These are phyloP conservation scores for Diplolepis rosae DNA, from an alignment of 2,888 invertebrate genomes.

Conservation along the genomic window DNA sequence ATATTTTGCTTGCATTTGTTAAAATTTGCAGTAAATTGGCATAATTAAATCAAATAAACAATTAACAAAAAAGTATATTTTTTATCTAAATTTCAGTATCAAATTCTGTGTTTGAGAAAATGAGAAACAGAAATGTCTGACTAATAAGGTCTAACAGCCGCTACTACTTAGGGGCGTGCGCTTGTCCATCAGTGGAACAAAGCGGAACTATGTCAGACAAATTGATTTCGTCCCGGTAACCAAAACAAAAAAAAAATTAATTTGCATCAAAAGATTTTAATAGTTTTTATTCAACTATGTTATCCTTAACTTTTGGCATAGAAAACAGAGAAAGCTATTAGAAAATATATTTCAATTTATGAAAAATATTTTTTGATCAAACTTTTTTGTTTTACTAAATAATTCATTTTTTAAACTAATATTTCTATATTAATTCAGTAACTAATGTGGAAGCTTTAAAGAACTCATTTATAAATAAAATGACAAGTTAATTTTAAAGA, in stretches of 20 bases:
- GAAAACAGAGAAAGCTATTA: neutral
- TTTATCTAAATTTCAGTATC: no score
- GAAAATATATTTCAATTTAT: neutral
- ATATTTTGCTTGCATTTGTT: no score
- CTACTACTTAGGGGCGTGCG: neutral
- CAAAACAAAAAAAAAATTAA: neutral
- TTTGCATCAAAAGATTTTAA: no score
- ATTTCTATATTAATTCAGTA: no score
- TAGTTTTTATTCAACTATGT: neutral
- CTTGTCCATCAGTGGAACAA: neutral
- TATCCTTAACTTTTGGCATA: neutral
- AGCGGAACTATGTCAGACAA: neutral
- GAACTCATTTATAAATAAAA: neutral
- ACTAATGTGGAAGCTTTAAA: no score
- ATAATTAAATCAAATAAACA: no score
- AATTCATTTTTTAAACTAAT: no score
- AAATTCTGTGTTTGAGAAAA: no score
- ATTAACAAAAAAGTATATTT: no score
- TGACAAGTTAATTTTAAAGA: neutral
- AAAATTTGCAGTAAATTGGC: no score
- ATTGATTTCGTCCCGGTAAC: neutral
- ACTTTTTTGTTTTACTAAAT: no score
- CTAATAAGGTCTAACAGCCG: neutral
- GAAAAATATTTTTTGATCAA: no score
- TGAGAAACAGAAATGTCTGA: neutral